Conservation (phyloP, 30 jellyfish, hydroid and myxozoan species). For the Aurelia aurita complex sp. Pacific region DNA sequence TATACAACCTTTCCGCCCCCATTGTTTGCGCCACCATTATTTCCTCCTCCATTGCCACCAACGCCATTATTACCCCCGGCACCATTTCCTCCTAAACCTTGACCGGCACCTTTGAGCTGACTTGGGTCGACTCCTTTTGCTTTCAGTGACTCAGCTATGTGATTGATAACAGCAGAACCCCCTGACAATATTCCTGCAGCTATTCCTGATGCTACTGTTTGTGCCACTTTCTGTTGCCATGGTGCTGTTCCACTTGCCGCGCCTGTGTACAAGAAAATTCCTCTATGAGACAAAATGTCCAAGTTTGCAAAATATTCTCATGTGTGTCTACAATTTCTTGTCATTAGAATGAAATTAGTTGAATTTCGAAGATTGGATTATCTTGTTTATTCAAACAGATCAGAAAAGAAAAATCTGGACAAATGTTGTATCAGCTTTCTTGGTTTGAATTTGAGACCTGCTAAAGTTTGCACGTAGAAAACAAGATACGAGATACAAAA, state of each 20-base stretch:
- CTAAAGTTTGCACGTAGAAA: no score
- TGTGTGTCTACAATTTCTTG: no score
- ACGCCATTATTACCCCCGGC: slow-evolving; percentile 11
- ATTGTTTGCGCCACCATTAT: slow-evolving; percentile 21
- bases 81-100: slow-evolving; percentile 10
- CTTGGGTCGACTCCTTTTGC: slow-evolving; percentile 60
- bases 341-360: no score
- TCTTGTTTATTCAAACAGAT: no score
- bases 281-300: no score
- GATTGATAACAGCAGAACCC: slow-evolving; percentile 77
- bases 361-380: no score
- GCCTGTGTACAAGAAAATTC: slow-evolving; percentile 14
- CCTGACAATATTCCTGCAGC: slow-evolving; percentile 98
- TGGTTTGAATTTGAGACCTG: no score
- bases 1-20: slow-evolving; percentile 23
- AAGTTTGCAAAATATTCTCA: no score
- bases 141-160: slow-evolving; percentile 52
- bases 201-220: slow-evolving; percentile 94
- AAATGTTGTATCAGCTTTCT: no score
- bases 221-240: slow-evolving; percentile 79
- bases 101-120: slow-evolving; percentile 7
- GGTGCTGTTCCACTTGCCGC: slow-evolving; percentile 41
- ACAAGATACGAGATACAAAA: no score
- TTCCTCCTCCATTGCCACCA: slow-evolving; percentile 28
- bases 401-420: no score